Evolutionary conservation across 2,888 invertebrate genomes (phyloP).

Genomic region (Lapara coniferarum): DNA sequence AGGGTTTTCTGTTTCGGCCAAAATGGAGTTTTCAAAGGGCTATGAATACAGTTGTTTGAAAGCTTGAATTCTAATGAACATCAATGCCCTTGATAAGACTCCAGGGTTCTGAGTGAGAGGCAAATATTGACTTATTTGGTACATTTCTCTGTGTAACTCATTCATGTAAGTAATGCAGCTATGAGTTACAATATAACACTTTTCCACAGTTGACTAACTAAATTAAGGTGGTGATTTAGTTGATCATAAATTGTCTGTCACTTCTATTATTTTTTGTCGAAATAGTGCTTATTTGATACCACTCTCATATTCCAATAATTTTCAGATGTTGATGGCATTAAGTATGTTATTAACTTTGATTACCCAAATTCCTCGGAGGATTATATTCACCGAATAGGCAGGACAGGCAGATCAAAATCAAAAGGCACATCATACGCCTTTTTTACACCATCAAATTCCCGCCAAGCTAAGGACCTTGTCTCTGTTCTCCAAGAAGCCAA

Average conservation of each 20-base stretch:
- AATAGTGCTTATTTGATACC: background rate
- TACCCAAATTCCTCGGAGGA: slow-evolving; percentile 98
- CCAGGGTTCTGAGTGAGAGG: slow-evolving; percentile 83
- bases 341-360: slow-evolving; percentile 98
- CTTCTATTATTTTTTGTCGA: background rate
- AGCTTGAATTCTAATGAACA: slow-evolving; percentile 48
- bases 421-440: slow-evolving; percentile 97
- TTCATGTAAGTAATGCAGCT: slow-evolving; percentile 78
- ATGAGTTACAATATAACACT: slow-evolving; percentile 68
- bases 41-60: slow-evolving; percentile 51
- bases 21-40: slow-evolving; percentile 79
- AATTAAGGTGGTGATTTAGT: slow-evolving; percentile 9
- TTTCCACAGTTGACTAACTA: slow-evolving; percentile 31
- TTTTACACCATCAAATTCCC: slow-evolving; percentile 94
- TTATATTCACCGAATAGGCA: slow-evolving; percentile 97
- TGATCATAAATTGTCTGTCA: background rate
- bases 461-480: slow-evolving; percentile 94
- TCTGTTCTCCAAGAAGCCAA: slow-evolving; percentile 95
- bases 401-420: slow-evolving; percentile 93
- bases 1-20: slow-evolving; percentile 83
- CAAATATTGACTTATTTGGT: slow-evolving; percentile 70
- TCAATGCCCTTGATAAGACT: slow-evolving; percentile 74
- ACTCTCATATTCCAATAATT: slow-evolving; percentile 33
- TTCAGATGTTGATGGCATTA: slow-evolving; percentile 97
- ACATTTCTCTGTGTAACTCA: slow-evolving; percentile 75